Evolutionary conservation across 2,888 invertebrate genomes (phyloP).

Genomic region (Chalcosyrphus nemorum): DNA sequence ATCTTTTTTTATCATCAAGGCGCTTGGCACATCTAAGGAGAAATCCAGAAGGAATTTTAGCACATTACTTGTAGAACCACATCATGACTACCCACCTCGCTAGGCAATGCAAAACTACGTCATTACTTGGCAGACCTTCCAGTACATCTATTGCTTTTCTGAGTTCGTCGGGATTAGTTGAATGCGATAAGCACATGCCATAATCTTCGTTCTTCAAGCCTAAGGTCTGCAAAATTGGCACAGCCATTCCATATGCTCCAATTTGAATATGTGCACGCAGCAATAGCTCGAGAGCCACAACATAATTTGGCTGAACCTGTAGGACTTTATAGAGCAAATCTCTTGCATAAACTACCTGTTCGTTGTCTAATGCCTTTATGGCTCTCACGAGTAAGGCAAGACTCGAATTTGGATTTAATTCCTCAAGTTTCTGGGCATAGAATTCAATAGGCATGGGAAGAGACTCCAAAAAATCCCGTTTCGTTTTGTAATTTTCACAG

Average conservation of each 20-base stretch:
- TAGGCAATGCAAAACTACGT: slow-evolving; percentile 72
- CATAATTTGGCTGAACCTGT: slow-evolving; percentile 80
- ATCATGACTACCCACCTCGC: slow-evolving; percentile 77
- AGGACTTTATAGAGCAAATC: slow-evolving; percentile 82
- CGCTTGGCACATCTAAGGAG: slow-evolving; percentile 76
- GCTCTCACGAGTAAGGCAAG: slow-evolving; percentile 86
- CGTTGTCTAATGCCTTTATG: slow-evolving; percentile 83
- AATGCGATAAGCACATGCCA: slow-evolving; percentile 78
- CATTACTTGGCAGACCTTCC: slow-evolving; percentile 75
- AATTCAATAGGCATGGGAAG: slow-evolving; percentile 80
- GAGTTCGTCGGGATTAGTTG: slow-evolving; percentile 77
- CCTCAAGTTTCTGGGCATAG: slow-evolving; percentile 83
- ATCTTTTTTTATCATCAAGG: slow-evolving; percentile 73
- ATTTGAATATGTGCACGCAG: slow-evolving; percentile 82
- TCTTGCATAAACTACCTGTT: slow-evolving; percentile 84
- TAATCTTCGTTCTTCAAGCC: slow-evolving; percentile 68
- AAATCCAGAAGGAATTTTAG: too few species aligned
- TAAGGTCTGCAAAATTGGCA: slow-evolving; percentile 75
- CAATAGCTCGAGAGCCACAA: slow-evolving; percentile 83
- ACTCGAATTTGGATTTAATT: slow-evolving; percentile 85
- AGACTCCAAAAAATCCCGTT: slow-evolving; percentile 43
- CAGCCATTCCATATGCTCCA: slow-evolving; percentile 83
- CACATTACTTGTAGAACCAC: too few species aligned
- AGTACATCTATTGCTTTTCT: slow-evolving; percentile 82
- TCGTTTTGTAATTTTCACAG: slow-evolving; percentile 81